Evolutionary conservation across 23 tunicate genomes (phyloP).

Genomic region (Ascidia mentula): DNA sequence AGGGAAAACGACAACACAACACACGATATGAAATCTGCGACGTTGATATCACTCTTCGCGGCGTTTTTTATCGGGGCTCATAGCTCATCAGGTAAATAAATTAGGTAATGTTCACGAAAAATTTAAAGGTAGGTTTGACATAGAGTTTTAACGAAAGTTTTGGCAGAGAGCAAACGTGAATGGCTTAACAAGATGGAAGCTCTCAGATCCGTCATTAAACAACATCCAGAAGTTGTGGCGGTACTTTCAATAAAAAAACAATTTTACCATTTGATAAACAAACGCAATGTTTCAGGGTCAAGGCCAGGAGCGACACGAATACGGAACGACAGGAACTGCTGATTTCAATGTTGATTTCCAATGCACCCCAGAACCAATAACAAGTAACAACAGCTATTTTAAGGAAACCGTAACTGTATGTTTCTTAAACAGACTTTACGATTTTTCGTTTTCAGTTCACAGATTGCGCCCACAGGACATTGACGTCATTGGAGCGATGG

Average conservation of each 20-base stretch:
- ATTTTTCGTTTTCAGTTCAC: constrained; percentile 56
- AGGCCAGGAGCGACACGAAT: neutral
- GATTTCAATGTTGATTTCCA: neutral
- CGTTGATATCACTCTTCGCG: too few species aligned
- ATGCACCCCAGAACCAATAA: neutral
- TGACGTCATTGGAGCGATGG: constrained; percentile 87
- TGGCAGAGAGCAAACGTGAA: neutral
- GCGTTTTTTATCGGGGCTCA: too few species aligned
- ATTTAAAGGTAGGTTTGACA: too few species aligned
- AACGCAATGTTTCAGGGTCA: too few species aligned
- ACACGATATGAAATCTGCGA: too few species aligned
- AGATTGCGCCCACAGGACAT: constrained; percentile 80
- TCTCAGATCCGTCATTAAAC: neutral
- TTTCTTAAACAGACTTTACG: neutral
- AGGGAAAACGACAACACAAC: too few species aligned
- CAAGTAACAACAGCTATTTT: neutral
- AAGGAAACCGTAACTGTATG: too few species aligned
- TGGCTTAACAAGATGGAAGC: neutral
- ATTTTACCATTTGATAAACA: too few species aligned
- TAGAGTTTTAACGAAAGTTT: too few species aligned
- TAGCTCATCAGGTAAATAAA: too few species aligned
- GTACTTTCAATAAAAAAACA: neutral
- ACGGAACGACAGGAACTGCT: neutral
- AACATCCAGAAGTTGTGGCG: neutral
- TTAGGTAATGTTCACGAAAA: too few species aligned